Percentiles rank a stretch among this genome's conserved stretches.
Conservation (phyloP, 1,140 invertebrate genomes). For the Caerostris darwini region DNA sequence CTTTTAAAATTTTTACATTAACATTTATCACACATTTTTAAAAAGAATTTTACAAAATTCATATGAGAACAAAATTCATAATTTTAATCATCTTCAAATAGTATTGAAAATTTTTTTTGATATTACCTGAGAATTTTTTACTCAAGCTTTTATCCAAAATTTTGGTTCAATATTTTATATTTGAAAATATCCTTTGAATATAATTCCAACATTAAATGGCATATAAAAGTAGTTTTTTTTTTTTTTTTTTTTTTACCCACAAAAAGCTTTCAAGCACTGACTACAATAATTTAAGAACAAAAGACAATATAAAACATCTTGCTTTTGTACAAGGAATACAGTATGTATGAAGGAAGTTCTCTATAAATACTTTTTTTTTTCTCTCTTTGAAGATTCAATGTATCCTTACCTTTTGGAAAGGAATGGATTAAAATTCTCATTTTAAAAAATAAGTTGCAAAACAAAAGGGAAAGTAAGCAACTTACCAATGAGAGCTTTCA, state of each 20-base stretch:
- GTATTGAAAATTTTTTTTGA: not conserved
- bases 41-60: too few relatives aligned
- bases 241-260: too few relatives aligned
- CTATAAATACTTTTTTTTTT: not conserved
- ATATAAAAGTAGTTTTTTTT: not conserved
- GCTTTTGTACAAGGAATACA: not conserved
- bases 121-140: not conserved
- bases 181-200: not conserved
- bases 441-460: not conserved
- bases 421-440: conserved; percentile 10
- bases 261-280: not conserved
- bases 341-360: not conserved
- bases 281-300: not conserved
- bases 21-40: too few relatives aligned
- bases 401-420: not conserved
- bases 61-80: not conserved
- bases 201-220: conserved; percentile 4
- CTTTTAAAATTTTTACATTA: too few relatives aligned
- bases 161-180: not conserved
- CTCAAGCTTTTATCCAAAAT: not conserved
- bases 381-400: not conserved
- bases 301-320: not conserved
- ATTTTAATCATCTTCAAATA: not conserved
- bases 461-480: not conserved
- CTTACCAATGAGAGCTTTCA: not conserved